Conservation (phyloP, 2,888 invertebrate species). For the Watsonalla cultraria region DNA sequence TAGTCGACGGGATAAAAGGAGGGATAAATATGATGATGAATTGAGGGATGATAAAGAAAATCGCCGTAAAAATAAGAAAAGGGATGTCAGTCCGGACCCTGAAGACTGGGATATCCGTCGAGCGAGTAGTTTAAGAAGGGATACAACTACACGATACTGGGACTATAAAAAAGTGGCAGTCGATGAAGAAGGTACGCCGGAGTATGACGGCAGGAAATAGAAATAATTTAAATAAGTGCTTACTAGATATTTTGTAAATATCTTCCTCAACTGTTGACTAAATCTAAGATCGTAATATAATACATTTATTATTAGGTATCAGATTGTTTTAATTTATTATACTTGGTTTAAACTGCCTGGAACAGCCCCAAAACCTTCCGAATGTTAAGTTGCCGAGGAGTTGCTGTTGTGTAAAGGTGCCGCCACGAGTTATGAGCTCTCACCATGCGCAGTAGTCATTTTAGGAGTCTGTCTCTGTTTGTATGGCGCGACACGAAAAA, state of each 20-base stretch:
- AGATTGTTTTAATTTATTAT: too few species aligned
- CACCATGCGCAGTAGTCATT: too few species aligned
- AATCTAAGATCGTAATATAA: too few species aligned
- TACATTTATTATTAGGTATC: too few species aligned
- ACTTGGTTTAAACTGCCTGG: too few species aligned
- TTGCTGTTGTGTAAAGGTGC: too few species aligned
- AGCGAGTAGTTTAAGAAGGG: slow-evolving; percentile 13
- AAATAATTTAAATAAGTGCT: background rate
- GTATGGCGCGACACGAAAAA: too few species aligned
- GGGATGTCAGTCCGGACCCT: slow-evolving; percentile 4
- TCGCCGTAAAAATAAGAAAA: slow-evolving; percentile 9
- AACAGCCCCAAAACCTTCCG: too few species aligned
- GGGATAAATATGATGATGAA: slow-evolving; percentile 8
- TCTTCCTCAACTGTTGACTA: too few species aligned
- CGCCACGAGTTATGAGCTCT: too few species aligned
- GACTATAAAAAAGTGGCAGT: slow-evolving; percentile 9
- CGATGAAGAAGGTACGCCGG: slow-evolving; percentile 11
- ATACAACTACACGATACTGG: slow-evolving; percentile 15
- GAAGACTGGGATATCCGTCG: slow-evolving; percentile 17
- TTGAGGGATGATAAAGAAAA: background rate
- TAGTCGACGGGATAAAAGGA: slow-evolving; percentile 13
- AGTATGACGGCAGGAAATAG: slow-evolving; percentile 14
- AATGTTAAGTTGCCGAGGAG: too few species aligned
- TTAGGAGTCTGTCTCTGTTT: too few species aligned
- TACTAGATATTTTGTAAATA: slow-evolving; percentile 6